phyloP scores from a whole-genome alignment of 2,888 invertebrate species.

The Eurois occulta region DNA sequence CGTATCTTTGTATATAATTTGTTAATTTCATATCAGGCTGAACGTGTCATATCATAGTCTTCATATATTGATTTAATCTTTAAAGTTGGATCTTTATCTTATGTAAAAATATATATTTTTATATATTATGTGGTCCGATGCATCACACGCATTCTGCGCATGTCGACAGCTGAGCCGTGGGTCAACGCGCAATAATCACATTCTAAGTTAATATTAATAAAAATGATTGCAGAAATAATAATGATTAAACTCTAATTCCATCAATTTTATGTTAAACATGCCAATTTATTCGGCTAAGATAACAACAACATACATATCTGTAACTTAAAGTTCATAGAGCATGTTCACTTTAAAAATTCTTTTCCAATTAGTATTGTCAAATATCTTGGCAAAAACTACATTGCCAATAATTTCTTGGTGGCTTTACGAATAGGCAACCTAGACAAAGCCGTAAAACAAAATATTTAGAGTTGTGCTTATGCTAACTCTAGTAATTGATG shows the following conservation, averaged over 20 bases:
- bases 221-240: constrained; percentile 35
- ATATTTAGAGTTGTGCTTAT: constrained; percentile 65
- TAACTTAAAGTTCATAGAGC: constrained; percentile 52
- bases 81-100: constrained; percentile 42
- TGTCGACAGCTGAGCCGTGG: constrained; percentile 52
- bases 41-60: constrained; percentile 41
- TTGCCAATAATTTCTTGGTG: constrained; percentile 43
- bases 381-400: constrained; percentile 33
- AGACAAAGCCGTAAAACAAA: constrained; percentile 57
- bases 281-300: constrained; percentile 40
- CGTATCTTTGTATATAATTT: constrained; percentile 42
- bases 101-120: constrained; percentile 52
- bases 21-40: constrained; percentile 44
- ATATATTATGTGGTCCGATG: constrained; percentile 61
- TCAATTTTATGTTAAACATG: constrained; percentile 44
- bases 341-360: constrained; percentile 32
- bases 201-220: constrained; percentile 24
- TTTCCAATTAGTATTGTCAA: constrained; percentile 36
- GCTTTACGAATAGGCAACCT: constrained; percentile 50
- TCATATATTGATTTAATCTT: constrained; percentile 35
- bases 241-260: constrained; percentile 46
- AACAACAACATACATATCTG: constrained; percentile 38
- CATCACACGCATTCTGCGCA: constrained; percentile 54
- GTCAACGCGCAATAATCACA: constrained; percentile 47
- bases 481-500: constrained; percentile 76